These are phyloP conservation scores for Chionoecetes opilio DNA, from an alignment of 1,140 invertebrate genomes.

Conservation along the genomic window DNA sequence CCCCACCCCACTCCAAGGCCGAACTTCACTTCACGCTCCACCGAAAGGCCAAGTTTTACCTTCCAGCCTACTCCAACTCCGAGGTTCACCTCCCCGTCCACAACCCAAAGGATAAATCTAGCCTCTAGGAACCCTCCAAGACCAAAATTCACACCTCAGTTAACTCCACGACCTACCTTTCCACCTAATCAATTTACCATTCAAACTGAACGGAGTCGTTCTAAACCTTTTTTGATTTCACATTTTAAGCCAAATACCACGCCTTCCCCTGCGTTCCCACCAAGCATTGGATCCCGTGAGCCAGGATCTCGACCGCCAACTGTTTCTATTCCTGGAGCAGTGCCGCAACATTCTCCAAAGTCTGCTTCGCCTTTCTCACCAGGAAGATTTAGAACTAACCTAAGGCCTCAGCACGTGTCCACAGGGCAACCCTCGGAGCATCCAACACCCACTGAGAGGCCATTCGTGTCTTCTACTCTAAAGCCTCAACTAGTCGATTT, in stretches of 20 bases:
- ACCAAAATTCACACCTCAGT: background rate
- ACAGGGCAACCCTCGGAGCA: background rate
- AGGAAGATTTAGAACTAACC: background rate
- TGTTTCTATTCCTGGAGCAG: slow-evolving; percentile 10
- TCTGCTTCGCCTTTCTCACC: background rate
- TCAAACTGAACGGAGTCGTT: background rate
- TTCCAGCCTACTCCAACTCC: background rate
- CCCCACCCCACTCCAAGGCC: background rate
- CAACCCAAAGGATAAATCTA: background rate
- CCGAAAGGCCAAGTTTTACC: background rate
- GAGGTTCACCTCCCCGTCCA: background rate
- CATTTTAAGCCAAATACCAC: background rate
- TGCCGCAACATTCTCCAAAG: background rate
- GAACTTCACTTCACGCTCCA: background rate
- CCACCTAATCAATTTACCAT: background rate
- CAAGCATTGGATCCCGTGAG: background rate
- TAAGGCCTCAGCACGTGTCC: background rate
- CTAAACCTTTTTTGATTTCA: background rate
- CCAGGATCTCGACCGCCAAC: background rate
- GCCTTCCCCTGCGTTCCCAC: background rate
- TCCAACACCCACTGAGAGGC: background rate
- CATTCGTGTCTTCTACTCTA: background rate
- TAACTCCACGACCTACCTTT: background rate
- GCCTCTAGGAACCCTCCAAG: background rate
- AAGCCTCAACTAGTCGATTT: background rate